Conservation (phyloP, 2,888 invertebrate species). For the Meandrusa payeni region DNA sequence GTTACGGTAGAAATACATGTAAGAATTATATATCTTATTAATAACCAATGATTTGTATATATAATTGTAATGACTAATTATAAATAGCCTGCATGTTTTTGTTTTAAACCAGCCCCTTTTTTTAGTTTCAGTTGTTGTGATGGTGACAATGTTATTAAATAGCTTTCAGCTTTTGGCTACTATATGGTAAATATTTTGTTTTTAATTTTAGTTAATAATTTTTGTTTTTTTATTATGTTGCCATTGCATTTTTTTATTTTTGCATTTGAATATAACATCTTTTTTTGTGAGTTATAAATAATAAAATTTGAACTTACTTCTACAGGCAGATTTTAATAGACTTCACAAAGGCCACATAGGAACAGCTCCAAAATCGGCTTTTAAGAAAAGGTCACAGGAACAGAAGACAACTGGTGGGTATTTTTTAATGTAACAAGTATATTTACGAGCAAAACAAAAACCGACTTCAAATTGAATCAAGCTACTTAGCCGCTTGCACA, state of each 20-base stretch:
- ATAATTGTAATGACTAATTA: conserved; percentile 3
- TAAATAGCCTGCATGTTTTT: conserved; percentile 17
- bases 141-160: conserved; percentile 14
- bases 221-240: conserved; percentile 19
- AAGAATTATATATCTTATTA: too few species aligned
- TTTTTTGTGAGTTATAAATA: too few species aligned
- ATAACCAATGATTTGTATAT: too few species aligned
- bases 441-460: too few species aligned
- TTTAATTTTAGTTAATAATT: conserved; percentile 27
- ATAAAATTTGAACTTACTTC: too few species aligned
- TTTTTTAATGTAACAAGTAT: neutral
- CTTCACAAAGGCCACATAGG: conserved; percentile 90
- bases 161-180: conserved; percentile 22
- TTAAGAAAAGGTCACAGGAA: conserved; percentile 56
- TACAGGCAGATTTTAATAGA: conserved; percentile 88
- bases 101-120: conserved; percentile 17
- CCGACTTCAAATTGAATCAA: too few species aligned
- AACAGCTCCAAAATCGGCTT: conserved; percentile 83
- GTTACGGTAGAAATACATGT: too few species aligned
- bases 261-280: too few species aligned
- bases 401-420: conserved; percentile 72
- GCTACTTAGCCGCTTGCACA: too few species aligned
- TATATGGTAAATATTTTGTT: conserved; percentile 19
- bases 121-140: conserved; percentile 19
- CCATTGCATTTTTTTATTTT: neutral